Conservation (phyloP, 53 echinoderm and acorn worm species). For the Astropecten irregularis region DNA sequence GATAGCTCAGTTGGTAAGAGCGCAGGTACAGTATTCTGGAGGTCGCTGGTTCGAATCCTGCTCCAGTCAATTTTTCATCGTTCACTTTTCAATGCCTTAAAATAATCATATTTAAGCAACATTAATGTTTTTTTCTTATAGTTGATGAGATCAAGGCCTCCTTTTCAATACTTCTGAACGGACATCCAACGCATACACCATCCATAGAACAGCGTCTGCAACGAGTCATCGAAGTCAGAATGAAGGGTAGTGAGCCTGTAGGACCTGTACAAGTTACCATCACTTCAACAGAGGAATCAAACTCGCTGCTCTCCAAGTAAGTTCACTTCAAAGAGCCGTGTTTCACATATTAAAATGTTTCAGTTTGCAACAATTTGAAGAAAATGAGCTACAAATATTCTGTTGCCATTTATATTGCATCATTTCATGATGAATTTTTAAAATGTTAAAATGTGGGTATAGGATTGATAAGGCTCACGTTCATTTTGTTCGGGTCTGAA, state of each 20-base stretch:
- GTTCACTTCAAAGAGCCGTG: neutral
- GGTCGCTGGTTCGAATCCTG: too few relatives aligned
- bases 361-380: too few relatives aligned
- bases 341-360: constrained; percentile 50
- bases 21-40: too few relatives aligned
- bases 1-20: too few relatives aligned
- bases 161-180: constrained; percentile 7
- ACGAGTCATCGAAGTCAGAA: constrained; percentile 15
- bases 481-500: too few relatives aligned
- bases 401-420: too few relatives aligned
- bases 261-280: constrained; percentile 15
- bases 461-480: too few relatives aligned
- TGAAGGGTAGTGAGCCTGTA: constrained; percentile 18
- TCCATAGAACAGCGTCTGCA: constrained; percentile 28
- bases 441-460: too few relatives aligned
- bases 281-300: neutral
- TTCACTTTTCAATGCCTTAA: too few relatives aligned
- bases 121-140: neutral
- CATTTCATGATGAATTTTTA: too few relatives aligned
- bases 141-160: constrained; percentile 15
- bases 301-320: constrained; percentile 28
- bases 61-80: neutral
- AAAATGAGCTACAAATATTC: too few relatives aligned
- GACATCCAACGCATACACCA: constrained; percentile 7
- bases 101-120: too few relatives aligned